Evolutionary conservation across 2,797 vertebrate genomes (phyloP), one percentile per base, ranked within the genome.

Genomic region (Selene dorsalis): DNA sequence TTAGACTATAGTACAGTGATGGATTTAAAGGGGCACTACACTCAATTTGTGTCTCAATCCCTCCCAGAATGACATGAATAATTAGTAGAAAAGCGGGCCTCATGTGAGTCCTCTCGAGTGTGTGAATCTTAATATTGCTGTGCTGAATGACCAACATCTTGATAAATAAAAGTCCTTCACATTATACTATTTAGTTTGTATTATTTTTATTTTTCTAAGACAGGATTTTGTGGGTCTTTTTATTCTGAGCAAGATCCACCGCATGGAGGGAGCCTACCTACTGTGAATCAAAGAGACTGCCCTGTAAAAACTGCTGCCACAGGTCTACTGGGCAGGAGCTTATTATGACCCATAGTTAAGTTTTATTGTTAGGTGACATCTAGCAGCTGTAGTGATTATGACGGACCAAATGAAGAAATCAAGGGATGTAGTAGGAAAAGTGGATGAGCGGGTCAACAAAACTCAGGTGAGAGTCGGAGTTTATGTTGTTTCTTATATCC

Each of bases 1-100:
- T 94, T 93, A 82, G 83, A 87, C 89, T 91, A 82, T 88, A 58
- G 83, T 91, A 89, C 87, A 90, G 88, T 95, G 93, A 95, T 94
- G 92, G 91, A 95, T 95, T 95, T 93, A 92, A 94, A 94, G 88
- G 90, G 91, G 89, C 86, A 91, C 88, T 73, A 90, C 87, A 89
- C 92, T 94, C 93, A 93, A 93, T 94, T 95, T 95, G 90, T 88
- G 88, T 84, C 92, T 90, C 88, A 85, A 77, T 93, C 89, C 92
- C 89, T 91, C 87, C 82, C 77, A 84, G 88, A 88, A 89, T 92
- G 90, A 91, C 92, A 91, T 94, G 88, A 94, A 91, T 94, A 93
- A 94, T 94, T 93, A 91, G 89, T 16, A 17, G 77, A 80, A 85
- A 82, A 80, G 82, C 67, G 4, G 64, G 45, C 48, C 61, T 84